phyloP scores from a whole-genome alignment of 1,140 invertebrate genomes.

The Drosophila funebris region DNA sequence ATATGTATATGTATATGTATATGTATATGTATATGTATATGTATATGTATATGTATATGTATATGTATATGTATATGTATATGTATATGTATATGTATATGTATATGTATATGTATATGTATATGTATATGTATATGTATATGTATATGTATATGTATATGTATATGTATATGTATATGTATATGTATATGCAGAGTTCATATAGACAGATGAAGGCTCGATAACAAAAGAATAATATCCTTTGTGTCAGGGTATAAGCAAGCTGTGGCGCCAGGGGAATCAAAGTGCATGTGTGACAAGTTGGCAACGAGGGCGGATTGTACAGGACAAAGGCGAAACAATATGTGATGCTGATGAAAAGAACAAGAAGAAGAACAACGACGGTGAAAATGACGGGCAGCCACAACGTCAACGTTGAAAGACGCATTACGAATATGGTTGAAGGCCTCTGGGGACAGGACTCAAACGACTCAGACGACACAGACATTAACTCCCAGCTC shows the following conservation, averaged over 20 bases:
- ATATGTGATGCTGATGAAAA: slow-evolving; percentile 47
- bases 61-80: too few species aligned
- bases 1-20: too few species aligned
- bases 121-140: too few species aligned
- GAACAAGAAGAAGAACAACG: slow-evolving; percentile 24
- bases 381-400: background rate
- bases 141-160: too few species aligned
- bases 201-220: background rate
- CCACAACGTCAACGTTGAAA: slow-evolving; percentile 52
- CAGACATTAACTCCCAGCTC: background rate
- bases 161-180: too few species aligned
- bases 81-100: too few species aligned
- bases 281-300: slow-evolving; percentile 43
- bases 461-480: background rate
- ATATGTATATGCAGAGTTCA: too few species aligned
- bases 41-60: too few species aligned
- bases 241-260: background rate
- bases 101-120: too few species aligned
- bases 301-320: slow-evolving; percentile 19
- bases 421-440: slow-evolving; percentile 69
- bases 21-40: too few species aligned
- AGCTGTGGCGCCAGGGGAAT: slow-evolving; percentile 7
- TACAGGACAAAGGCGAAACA: slow-evolving; percentile 26
- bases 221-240: background rate
- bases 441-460: slow-evolving; percentile 56